Evolutionary conservation across 2,888 invertebrate species (phyloP).

Genomic region (Sinohyriopsis cumingii): DNA sequence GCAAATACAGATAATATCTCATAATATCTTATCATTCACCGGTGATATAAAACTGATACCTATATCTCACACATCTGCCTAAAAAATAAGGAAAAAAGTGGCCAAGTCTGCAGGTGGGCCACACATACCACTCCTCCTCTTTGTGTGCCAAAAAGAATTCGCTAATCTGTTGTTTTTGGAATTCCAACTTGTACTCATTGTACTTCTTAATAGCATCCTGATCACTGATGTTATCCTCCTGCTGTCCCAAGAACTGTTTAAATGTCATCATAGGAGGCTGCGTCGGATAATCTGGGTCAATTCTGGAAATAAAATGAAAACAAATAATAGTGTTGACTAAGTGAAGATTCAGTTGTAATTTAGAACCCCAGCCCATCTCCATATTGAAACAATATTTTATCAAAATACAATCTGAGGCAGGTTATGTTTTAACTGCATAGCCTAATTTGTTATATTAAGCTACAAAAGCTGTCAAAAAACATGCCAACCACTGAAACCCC

Average conservation of each 20-base stretch:
- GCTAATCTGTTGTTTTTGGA: conserved; percentile 94
- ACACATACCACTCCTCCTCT: conserved; percentile 98
- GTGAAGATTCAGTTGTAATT: too few relatives aligned
- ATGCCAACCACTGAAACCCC: too few relatives aligned
- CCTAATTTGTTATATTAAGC: too few relatives aligned
- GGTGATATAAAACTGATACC: too few relatives aligned
- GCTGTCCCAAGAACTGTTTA: conserved; percentile 95
- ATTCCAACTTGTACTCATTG: conserved; percentile 98
- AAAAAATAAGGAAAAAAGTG: conserved; percentile 1
- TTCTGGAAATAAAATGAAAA: conserved; percentile 22
- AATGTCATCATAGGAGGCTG: conserved; percentile 97
- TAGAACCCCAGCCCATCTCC: too few relatives aligned
- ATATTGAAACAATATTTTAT: too few relatives aligned
- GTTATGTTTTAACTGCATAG: too few relatives aligned
- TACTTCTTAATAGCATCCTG: conserved; percentile 98
- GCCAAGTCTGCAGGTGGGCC: too few relatives aligned
- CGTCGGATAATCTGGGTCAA: conserved; percentile 77
- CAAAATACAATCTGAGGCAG: too few relatives aligned
- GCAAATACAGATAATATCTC: too few relatives aligned
- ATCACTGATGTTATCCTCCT: conserved; percentile 94
- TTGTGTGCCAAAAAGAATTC: conserved; percentile 99
- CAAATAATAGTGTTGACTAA: neutral
- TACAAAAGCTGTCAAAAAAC: too few relatives aligned
- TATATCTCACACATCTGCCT: neutral
- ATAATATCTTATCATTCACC: too few relatives aligned